phyloP scores from a whole-genome alignment of 2,113 vertebrate genomes.

The human region DNA sequence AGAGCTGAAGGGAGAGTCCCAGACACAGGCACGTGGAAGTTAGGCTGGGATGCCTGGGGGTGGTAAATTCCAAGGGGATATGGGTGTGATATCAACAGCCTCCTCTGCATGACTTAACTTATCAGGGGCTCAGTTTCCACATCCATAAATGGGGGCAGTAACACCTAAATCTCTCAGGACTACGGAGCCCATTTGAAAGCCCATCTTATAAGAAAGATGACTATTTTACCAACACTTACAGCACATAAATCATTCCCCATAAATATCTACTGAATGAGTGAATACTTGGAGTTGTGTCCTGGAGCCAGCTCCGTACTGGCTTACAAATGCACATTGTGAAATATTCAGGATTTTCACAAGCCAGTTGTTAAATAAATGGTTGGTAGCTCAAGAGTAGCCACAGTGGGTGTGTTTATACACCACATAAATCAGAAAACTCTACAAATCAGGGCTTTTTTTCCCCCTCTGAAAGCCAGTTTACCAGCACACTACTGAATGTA shows the following conservation, averaged over 20 bases:
- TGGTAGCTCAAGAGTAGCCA: background rate
- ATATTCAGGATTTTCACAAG: background rate
- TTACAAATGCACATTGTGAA: background rate
- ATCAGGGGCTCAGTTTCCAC: background rate
- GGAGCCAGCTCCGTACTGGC: background rate
- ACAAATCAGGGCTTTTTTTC: background rate
- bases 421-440: background rate
- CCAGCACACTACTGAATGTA: background rate
- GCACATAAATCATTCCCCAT: background rate
- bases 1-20: background rate
- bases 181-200: background rate
- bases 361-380: background rate
- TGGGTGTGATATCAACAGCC: background rate
- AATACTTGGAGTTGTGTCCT: background rate
- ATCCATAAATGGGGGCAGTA: background rate
- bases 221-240: background rate
- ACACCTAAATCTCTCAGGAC: background rate
- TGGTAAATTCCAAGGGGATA: background rate
- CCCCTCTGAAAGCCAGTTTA: background rate
- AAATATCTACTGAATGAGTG: background rate
- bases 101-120: background rate
- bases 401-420: background rate
- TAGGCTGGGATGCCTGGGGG: too few relatives aligned
- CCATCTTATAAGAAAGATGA: background rate
- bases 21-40: background rate